Conservation (phyloP, 2,113 vertebrate genomes). For the Anser brachyrhynchus region DNA sequence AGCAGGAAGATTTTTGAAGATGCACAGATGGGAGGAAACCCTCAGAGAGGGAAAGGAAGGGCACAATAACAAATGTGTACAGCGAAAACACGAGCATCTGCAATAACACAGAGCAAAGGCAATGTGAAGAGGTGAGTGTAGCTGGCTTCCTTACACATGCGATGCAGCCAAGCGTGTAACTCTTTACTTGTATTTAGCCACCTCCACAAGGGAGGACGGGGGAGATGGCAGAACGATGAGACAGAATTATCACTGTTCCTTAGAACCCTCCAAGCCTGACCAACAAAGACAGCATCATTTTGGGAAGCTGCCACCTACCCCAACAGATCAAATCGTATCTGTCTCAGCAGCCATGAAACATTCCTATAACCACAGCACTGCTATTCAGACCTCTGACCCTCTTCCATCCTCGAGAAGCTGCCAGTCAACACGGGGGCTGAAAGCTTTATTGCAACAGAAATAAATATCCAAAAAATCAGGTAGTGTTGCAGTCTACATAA, state of each 20-base stretch:
- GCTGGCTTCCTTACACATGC: background rate
- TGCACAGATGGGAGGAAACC: background rate
- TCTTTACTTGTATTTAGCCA: conserved; percentile 30
- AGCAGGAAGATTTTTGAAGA: background rate
- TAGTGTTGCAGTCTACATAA: background rate
- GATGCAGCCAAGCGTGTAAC: background rate
- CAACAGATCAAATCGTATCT: background rate
- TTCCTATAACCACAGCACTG: background rate
- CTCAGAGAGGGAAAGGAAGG: background rate
- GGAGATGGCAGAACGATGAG: background rate
- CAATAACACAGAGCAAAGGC: background rate
- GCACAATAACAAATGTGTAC: background rate
- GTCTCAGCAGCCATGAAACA: background rate
- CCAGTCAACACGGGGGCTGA: background rate
- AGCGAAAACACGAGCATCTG: background rate
- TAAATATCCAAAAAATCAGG: background rate
- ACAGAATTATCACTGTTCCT: background rate
- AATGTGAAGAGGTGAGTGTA: background rate
- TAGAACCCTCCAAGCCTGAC: background rate
- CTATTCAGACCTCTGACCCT: background rate
- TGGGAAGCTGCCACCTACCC: background rate
- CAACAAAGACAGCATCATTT: background rate
- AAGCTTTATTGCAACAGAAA: background rate
- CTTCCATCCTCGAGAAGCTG: background rate
- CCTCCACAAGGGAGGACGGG: background rate